phyloP scores from a whole-genome alignment of 2,797 vertebrate species.

The Bovichtus diacanthus region DNA sequence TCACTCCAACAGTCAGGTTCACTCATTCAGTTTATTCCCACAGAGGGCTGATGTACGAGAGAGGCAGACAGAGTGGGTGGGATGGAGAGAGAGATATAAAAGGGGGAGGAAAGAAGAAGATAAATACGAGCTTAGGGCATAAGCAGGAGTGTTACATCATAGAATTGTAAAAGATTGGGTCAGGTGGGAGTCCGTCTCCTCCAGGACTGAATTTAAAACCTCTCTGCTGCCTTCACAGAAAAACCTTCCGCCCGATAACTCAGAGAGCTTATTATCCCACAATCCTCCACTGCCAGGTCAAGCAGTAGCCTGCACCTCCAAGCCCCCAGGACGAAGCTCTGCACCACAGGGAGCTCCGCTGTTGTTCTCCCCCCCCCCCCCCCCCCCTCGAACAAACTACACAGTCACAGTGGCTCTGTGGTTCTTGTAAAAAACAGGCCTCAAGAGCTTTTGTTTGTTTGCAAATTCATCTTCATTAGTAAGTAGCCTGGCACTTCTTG shows the following conservation, averaged over 20 bases:
- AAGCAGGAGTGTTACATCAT: slow-evolving; percentile 68
- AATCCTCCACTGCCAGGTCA: slow-evolving; percentile 43
- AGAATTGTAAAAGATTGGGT: slow-evolving; percentile 55
- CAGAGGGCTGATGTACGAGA: slow-evolving; percentile 37
- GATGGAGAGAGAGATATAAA: slow-evolving; percentile 28
- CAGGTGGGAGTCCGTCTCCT: slow-evolving; percentile 62
- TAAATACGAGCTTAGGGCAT: slow-evolving; percentile 46
- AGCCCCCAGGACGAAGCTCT: slow-evolving; percentile 16
- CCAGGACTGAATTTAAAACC: slow-evolving; percentile 57
- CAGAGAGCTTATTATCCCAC: slow-evolving; percentile 49
- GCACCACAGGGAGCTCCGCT: slow-evolving; percentile 27
- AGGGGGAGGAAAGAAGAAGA: slow-evolving; percentile 34
- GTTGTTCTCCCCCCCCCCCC: slow-evolving; percentile 4
- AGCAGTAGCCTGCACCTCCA: slow-evolving; percentile 33
- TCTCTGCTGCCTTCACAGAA: slow-evolving; percentile 42
- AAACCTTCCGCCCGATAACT: slow-evolving; percentile 39
- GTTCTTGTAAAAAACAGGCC: slow-evolving; percentile 14
- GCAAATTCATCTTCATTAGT: slow-evolving; percentile 30
- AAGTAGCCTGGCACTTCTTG: background rate
- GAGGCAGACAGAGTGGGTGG: slow-evolving; percentile 53
- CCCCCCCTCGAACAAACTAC: slow-evolving; percentile 26
- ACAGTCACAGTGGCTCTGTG: slow-evolving; percentile 4
- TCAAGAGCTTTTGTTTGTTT: slow-evolving; percentile 14
- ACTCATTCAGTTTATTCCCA: slow-evolving; percentile 61
- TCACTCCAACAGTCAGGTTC: slow-evolving; percentile 56